phyloP scores from a whole-genome alignment of 2,888 invertebrate species.

The Protodeltote pygarga region DNA sequence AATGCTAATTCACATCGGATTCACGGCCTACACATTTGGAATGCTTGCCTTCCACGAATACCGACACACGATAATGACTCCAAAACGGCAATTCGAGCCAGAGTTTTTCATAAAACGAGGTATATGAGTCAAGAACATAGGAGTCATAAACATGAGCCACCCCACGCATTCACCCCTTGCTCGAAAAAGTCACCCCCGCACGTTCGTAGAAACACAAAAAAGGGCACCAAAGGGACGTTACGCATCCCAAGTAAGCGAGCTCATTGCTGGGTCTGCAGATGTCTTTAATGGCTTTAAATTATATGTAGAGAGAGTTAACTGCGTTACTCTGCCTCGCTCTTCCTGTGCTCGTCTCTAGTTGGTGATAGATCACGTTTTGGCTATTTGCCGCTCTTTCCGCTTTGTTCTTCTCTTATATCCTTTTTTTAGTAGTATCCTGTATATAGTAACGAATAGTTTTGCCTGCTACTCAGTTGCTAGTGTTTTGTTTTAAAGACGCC shows the following conservation, averaged over 20 bases:
- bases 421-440: slow-evolving; percentile 5
- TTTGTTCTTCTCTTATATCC: slow-evolving; percentile 29
- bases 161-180: slow-evolving; percentile 84
- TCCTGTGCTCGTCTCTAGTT: slow-evolving; percentile 63
- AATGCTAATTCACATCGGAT: slow-evolving; percentile 62
- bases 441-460: slow-evolving; percentile 24
- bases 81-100: slow-evolving; percentile 75
- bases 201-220: slow-evolving; percentile 83
- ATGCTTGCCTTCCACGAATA: slow-evolving; percentile 60
- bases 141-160: slow-evolving; percentile 81
- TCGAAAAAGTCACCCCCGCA: slow-evolving; percentile 86
- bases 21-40: slow-evolving; percentile 52
- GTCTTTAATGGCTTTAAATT: slow-evolving; percentile 87
- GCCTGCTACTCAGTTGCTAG: too few species aligned
- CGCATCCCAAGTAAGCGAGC: slow-evolving; percentile 84
- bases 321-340: too few species aligned
- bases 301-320: slow-evolving; percentile 85
- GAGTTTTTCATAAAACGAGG: slow-evolving; percentile 83
- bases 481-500: too few species aligned
- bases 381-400: slow-evolving; percentile 37
- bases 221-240: slow-evolving; percentile 82
- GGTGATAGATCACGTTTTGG: slow-evolving; percentile 75
- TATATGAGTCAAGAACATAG: slow-evolving; percentile 84
- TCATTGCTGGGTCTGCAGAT: slow-evolving; percentile 85
- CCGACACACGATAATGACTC: slow-evolving; percentile 72